phyloP scores from a whole-genome alignment of 2,797 vertebrate species.

The Staurois parvus region DNA sequence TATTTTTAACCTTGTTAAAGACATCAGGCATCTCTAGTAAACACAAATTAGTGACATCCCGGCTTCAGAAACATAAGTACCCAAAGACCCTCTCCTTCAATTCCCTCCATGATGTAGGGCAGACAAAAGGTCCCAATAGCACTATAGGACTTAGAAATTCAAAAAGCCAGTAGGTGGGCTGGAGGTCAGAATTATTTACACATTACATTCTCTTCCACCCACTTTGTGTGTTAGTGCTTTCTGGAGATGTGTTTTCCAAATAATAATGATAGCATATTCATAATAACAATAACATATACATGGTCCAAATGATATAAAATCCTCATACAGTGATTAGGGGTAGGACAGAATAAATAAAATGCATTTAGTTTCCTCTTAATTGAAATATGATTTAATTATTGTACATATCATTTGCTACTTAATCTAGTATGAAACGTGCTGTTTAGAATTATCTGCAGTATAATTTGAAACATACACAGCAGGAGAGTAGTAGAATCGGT shows the following conservation, averaged over 20 bases:
- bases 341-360: conserved; percentile 44
- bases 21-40: too few species aligned
- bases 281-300: conserved; percentile 3
- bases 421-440: conserved; percentile 61
- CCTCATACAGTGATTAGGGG: conserved; percentile 17
- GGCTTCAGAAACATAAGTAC: too few species aligned
- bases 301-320: not conserved
- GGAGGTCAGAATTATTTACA: not conserved
- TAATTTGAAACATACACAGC: conserved; percentile 60
- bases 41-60: too few species aligned
- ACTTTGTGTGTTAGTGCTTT: not conserved
- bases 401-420: conserved; percentile 44
- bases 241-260: not conserved
- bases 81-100: too few species aligned
- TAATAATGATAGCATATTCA: not conserved
- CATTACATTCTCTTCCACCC: not conserved
- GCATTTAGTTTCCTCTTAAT: conserved; percentile 58
- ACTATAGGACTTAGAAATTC: not conserved
- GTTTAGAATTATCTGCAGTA: conserved; percentile 58
- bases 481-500: conserved; percentile 21
- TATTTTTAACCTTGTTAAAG: too few species aligned
- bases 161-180: not conserved
- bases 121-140: not conserved
- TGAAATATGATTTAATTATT: conserved; percentile 50
- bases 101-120: too few species aligned